A percentile compares a stretch with the other conserved stretches of the same genome.
phyloP scores from a whole-genome alignment of 2,888 invertebrate genomes.

The Phengaris arion region DNA sequence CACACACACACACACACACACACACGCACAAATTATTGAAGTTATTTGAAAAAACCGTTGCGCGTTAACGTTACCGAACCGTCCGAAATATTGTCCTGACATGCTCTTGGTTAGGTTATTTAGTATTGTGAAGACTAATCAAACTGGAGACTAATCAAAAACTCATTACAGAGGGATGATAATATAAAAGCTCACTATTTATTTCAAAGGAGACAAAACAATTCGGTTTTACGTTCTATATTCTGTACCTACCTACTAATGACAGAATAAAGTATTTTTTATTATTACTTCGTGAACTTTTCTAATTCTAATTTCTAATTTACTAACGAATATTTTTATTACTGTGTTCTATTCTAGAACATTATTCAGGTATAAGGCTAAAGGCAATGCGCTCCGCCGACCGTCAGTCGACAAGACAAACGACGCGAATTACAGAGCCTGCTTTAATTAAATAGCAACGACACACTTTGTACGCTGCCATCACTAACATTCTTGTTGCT shows the following conservation, averaged over 20 bases:
- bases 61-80: no score
- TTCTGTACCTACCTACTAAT: no score
- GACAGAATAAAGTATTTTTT: no score
- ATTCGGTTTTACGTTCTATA: neutral
- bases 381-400: neutral
- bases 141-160: neutral
- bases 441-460: constrained; percentile 11
- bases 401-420: constrained; percentile 1
- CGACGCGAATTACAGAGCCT: neutral
- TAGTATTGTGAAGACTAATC: no score
- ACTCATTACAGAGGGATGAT: neutral
- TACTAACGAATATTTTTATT: neutral
- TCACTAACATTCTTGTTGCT: constrained; percentile 6
- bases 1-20: no score
- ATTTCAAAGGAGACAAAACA: neutral
- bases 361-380: neutral
- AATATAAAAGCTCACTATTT: neutral
- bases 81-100: no score
- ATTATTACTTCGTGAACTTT: neutral
- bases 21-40: no score
- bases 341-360: neutral
- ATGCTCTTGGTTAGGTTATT: no score
- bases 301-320: no score
- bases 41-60: no score
- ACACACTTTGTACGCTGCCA: neutral